Evolutionary conservation across 1,140 invertebrate genomes (phyloP).

Genomic region (Papilio aristodemus): DNA sequence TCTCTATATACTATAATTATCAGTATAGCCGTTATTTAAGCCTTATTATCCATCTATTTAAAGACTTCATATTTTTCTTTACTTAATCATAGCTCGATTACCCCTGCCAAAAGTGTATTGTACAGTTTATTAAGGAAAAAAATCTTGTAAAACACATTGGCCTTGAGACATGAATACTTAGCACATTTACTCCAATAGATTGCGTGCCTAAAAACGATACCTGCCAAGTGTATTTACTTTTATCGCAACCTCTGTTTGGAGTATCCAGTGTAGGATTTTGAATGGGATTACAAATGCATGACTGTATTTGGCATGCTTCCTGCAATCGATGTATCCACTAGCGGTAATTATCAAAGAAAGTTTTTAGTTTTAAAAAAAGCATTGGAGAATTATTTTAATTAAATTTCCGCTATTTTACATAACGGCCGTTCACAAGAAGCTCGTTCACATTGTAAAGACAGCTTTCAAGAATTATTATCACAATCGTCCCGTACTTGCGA

Average conservation of each 20-base stretch:
- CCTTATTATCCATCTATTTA: neutral
- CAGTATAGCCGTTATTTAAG: neutral
- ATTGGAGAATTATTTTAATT: neutral
- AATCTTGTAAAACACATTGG: too few relatives aligned
- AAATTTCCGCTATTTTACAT: slow-evolving; percentile 23
- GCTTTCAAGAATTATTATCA: slow-evolving; percentile 29
- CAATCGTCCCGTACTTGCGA: slow-evolving; percentile 14
- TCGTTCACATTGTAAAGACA: slow-evolving; percentile 31
- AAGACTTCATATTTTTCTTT: neutral
- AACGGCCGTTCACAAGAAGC: slow-evolving; percentile 1
- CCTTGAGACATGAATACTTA: too few relatives aligned
- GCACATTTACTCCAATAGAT: too few relatives aligned
- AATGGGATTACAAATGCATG: neutral
- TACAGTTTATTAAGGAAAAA: too few relatives aligned
- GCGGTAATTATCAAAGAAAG: too few relatives aligned
- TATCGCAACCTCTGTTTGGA: too few relatives aligned
- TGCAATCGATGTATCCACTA: neutral
- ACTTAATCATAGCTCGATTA: too few relatives aligned
- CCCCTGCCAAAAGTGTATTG: too few relatives aligned
- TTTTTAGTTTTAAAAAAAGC: slow-evolving; percentile 1
- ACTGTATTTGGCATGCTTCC: neutral
- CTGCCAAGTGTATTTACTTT: too few relatives aligned
- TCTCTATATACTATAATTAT: neutral
- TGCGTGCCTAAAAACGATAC: too few relatives aligned
- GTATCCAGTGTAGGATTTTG: too few relatives aligned